Base-by-base conservation (phyloP, 2,888 invertebrate genomes). In the Dicyrtomina minuta region DNA sequence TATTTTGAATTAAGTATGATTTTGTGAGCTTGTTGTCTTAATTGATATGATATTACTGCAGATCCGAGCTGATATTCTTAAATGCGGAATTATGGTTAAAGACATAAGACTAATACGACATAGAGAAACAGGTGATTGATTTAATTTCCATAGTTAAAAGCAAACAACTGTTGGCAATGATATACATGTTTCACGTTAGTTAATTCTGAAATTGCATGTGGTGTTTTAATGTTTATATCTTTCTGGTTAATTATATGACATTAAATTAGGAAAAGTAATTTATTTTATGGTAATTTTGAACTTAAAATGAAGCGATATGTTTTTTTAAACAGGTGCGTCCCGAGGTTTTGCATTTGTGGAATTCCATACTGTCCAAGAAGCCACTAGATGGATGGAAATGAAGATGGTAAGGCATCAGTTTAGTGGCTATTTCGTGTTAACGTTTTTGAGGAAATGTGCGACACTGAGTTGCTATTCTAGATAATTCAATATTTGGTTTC, bases 281-380 rank as follows among this genome's bases (percentile, higher is more conserved):
- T n/a, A n/a, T n/a, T n/a, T n/a, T n/a, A n/a, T n/a, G n/a, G n/a
- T n/a, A n/a, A n/a, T n/a, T n/a, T n/a, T n/a, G n/a, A n/a, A n/a
- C n/a, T n/a, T n/a, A n/a, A n/a, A n/a, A n/a, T n/a, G n/a, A n/a
- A n/a, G n/a, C n/a, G n/a, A n/a, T n/a, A n/a, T n/a, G n/a, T n/a
- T n/a, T n/a, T 8, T 33, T 3, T 33, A 33, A 24, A 33, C 6
- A 92, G 93, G 93, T 88, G 88, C 89, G 84, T 91, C 91, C 84
- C 87, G 91, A 82, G 91, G 91, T 82, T 91, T 92, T 87, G 92
- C 90, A 86, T 93, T 93, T 88, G 91, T 94, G 86, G 94, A 95
- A 88, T 95, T 95, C 88, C 87, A 89, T 84, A 89, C 90, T 83
- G 87, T 90, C 83, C 88, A 88, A 83, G 92, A 93, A 86, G 93